phyloP scores from a whole-genome alignment of 2,797 vertebrate species.

The Sebastes variabilis region DNA sequence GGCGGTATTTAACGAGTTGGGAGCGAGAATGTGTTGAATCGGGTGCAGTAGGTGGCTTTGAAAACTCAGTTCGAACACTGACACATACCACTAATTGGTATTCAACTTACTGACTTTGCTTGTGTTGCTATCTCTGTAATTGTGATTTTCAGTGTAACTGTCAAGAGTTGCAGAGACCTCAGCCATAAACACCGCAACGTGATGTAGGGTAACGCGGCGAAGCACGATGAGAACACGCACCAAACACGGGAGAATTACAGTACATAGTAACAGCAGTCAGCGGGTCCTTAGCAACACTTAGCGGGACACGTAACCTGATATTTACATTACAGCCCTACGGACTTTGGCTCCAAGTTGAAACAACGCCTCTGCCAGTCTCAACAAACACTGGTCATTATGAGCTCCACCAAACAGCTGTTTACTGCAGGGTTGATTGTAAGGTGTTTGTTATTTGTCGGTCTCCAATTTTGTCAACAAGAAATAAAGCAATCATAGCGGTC shows the following conservation, averaged over 20 bases:
- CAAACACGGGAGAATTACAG: neutral
- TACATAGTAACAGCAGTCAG: neutral
- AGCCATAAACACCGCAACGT: neutral
- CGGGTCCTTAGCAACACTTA: neutral
- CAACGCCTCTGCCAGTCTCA: slow-evolving; percentile 1
- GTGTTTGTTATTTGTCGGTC: neutral
- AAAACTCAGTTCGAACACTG: neutral
- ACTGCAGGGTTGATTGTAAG: neutral
- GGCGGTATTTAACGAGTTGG: too few species aligned
- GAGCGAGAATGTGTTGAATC: too few species aligned
- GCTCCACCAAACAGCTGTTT: slow-evolving; percentile 24
- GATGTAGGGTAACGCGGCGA: neutral
- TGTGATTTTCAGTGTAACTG: neutral
- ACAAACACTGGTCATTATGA: slow-evolving; percentile 38
- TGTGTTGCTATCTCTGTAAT: neutral
- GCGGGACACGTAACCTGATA: neutral
- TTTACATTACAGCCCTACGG: neutral
- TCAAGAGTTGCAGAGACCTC: neutral
- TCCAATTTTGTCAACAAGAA: slow-evolving; percentile 5
- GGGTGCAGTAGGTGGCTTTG: neutral
- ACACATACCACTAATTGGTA: slow-evolving; percentile 8
- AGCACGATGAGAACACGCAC: slow-evolving; percentile 1
- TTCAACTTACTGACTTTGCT: slow-evolving; percentile 20
- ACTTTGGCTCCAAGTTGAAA: neutral
- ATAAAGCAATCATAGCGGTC: neutral